Base-by-base conservation (phyloP, 37 sponge, comb jelly and placozoan species). In the Axinella damicornis region DNA sequence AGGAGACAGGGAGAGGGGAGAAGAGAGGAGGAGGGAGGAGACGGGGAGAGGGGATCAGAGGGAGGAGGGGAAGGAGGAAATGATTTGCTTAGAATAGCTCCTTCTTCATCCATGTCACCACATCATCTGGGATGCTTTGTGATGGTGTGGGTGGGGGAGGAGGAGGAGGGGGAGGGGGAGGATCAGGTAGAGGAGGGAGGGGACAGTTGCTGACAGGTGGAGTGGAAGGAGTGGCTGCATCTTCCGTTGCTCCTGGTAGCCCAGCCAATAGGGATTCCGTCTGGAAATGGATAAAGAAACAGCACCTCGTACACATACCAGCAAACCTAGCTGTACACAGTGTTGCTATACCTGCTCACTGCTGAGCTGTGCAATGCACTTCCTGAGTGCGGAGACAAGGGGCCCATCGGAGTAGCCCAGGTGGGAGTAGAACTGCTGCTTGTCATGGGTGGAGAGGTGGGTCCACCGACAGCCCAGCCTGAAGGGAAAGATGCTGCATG, bases 361-460 rank as follows among this genome's bases (percentile, higher is more conserved):
- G 31, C 9, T 39, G 12, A 72, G 74, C 31, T 27, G 62, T 21
- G 88, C 68, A 14, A 81, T 22, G 57, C 84, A 83, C 24, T 41
- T 69, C 16, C 84, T 67, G 31, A 63, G 62, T 20, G 73, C 68
- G 17, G 53, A 71, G 54, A 77, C 78, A 22, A 53, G 20, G 20
- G 88, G 83, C 0, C 92, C 84, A 27, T 57, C 72, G 19, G 38
- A 33, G 67, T 92, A 92, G 24, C 88, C 88, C 11, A 92, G 65
- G 39, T 83, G 92, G 69, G 32, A 20, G 72, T 92, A 92, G 59
- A 92, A 92, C 6, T 34, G 21, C 53, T 83, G 77, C 53, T 87
- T 82, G 71, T 92, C 92, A 27, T 92, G 88, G 39, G 88, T 92
- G 16, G 92, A 92, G 30, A 92, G 92, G 72, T 92, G 87, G 19